Evolutionary conservation across 2,797 vertebrate genomes (phyloP).

Genomic region (Hoplostethus atlanticus): DNA sequence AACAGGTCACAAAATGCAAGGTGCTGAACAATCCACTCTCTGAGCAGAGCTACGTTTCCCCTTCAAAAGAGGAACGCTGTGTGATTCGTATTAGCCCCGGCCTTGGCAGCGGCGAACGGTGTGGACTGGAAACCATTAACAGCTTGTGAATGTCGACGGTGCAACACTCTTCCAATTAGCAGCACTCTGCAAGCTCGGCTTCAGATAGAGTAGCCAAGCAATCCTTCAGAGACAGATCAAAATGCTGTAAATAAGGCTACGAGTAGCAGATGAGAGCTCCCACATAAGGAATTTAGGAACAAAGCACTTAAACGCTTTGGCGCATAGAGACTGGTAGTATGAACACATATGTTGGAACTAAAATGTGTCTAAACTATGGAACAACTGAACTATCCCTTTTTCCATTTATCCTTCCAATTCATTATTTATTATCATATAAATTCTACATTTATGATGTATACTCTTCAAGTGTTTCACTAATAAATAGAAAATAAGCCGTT

Average conservation of each 20-base stretch:
- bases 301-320: constrained; percentile 20
- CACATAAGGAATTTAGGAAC: constrained; percentile 38
- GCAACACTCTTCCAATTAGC: constrained; percentile 74
- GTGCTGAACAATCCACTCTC: constrained; percentile 1
- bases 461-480: too few relatives aligned
- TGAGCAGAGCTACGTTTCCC: constrained; percentile 25
- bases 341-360: not conserved
- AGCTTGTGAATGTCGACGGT: constrained; percentile 76
- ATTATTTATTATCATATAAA: not conserved
- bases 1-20: too few relatives aligned
- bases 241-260: constrained; percentile 49
- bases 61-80: constrained; percentile 25
- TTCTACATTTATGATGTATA: not conserved
- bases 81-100: constrained; percentile 49
- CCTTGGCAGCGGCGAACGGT: constrained; percentile 50
- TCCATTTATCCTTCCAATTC: too few relatives aligned
- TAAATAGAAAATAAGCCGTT: too few relatives aligned
- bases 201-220: constrained; percentile 51
- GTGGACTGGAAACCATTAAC: constrained; percentile 79
- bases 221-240: constrained; percentile 61
- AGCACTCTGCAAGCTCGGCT: constrained; percentile 41
- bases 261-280: constrained; percentile 44
- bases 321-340: not conserved
- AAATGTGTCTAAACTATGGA: not conserved
- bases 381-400: not conserved